Percentiles rank a stretch among this genome's conserved stretches.
Conservation (phyloP, 2,797 vertebrate genomes). For the Pseudomugil tenellus region DNA sequence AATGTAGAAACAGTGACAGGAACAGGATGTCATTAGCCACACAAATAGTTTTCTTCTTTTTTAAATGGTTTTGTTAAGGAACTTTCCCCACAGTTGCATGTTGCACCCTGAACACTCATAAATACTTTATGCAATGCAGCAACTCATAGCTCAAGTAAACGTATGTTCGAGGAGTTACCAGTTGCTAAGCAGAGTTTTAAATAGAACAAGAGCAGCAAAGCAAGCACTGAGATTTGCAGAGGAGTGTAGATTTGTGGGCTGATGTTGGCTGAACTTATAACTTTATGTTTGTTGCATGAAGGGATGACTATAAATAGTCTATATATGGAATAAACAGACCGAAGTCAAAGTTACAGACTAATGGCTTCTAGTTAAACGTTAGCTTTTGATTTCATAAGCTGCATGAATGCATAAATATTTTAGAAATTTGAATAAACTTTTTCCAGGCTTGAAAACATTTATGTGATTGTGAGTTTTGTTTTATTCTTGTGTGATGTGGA, state of each 20-base stretch:
- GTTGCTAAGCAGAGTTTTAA: slow-evolving; percentile 11
- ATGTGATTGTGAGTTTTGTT: not conserved
- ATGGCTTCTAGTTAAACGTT: not conserved
- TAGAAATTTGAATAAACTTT: not conserved
- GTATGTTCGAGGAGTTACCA: not conserved
- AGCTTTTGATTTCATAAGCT: not conserved
- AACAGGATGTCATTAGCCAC: not conserved
- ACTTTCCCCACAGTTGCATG: not conserved
- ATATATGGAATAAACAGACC: not conserved
- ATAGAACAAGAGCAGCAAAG: slow-evolving; percentile 8
- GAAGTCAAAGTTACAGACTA: not conserved
- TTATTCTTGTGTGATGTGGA: not conserved
- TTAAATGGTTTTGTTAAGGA: not conserved
- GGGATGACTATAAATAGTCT: not conserved
- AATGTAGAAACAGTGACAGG: no score
- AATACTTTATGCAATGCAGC: not conserved
- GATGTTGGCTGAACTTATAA: not conserved
- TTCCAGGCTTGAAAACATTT: not conserved
- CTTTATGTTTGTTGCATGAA: not conserved
- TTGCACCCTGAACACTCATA: not conserved
- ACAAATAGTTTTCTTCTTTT: not conserved
- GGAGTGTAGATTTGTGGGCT: not conserved
- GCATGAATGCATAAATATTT: not conserved
- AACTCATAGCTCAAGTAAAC: not conserved
- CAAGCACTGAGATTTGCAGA: not conserved